Evolutionary conservation across 2,888 invertebrate species (phyloP).

Genomic region (Campoplex capitator): DNA sequence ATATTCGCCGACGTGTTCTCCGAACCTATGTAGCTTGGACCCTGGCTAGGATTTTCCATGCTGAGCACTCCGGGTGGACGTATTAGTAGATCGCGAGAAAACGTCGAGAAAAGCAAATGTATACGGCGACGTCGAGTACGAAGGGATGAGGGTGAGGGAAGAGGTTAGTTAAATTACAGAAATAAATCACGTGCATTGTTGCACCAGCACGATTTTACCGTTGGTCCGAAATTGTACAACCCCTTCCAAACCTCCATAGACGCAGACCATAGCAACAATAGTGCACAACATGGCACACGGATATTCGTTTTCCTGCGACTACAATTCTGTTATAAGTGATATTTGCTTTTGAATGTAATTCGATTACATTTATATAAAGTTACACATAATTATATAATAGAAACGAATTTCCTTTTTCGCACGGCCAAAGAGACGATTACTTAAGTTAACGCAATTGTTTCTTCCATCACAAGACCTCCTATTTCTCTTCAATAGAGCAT

Average conservation of each 20-base stretch:
- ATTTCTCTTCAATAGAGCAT: too few species aligned
- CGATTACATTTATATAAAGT: not conserved
- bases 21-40: slow-evolving; percentile 42
- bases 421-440: too few species aligned
- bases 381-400: not conserved
- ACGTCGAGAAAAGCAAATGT: slow-evolving; percentile 57
- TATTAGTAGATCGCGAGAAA: slow-evolving; percentile 52
- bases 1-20: slow-evolving; percentile 69
- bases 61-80: slow-evolving; percentile 14
- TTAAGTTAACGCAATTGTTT: too few species aligned
- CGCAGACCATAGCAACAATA: not conserved
- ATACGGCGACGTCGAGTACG: slow-evolving; percentile 15
- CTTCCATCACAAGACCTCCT: too few species aligned
- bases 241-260: not conserved
- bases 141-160: slow-evolving; percentile 30
- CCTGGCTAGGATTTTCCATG: slow-evolving; percentile 16
- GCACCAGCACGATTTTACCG: slow-evolving; percentile 71
- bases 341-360: slow-evolving; percentile 5
- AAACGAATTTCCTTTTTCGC: too few species aligned
- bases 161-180: slow-evolving; percentile 76
- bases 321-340: slow-evolving; percentile 29
- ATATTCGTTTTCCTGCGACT: slow-evolving; percentile 15
- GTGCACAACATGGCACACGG: slow-evolving; percentile 9
- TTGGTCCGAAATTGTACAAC: slow-evolving; percentile 67
- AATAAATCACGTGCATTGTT: slow-evolving; percentile 78